Evolutionary conservation across 1,140 invertebrate species (phyloP), one percentile per base, ranked within the genome.

Genomic region (Conus betulinus): DNA sequence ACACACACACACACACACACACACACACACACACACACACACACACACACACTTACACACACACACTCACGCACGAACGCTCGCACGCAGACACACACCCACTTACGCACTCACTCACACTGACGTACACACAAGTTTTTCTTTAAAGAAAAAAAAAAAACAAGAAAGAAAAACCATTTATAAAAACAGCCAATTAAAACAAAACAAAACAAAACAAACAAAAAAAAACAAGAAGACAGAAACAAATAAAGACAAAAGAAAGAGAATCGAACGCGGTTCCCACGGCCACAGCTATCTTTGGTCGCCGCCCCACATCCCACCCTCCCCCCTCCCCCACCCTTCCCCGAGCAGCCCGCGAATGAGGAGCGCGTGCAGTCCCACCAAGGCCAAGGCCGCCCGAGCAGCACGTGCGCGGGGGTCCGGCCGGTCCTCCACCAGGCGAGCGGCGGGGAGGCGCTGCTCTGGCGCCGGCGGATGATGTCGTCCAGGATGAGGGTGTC

Each of bases 401-500:
- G 51, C 52, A 55, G 25, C n/a, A n/a, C 20, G 81, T 52, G n/a
- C 82, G 17, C 55, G 10, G 20, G 23, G 8, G 23, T 6, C 51
- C 23, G 55, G 8, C 27, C 17, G 39, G 39, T 39, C 39, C 39
- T 39, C 3, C 27, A 17, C 17, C 5, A 17, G 10, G 6, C 15
- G 60, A 10, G 67, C 52, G 27, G 27, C 17, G 85, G 5, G n/a
- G 84, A 17, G 25, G 71, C 86, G 53, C 52, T 27, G 51, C 79
- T 81, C 74, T 76, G 15, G 10, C 84, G 51, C 51, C 83, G 55
- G 7, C 88, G 84, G 10, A 89, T 89, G 60, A 86, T 86, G 60
- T 89, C 84, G 53, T 89, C 88, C 74, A 89, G 20, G 85, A 89
- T 89, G 78, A 89, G 85, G 76, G 84, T 89, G 60, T 85, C 74